Conservation (phyloP, 2,797 vertebrate genomes). For the Morelia viridis region DNA sequence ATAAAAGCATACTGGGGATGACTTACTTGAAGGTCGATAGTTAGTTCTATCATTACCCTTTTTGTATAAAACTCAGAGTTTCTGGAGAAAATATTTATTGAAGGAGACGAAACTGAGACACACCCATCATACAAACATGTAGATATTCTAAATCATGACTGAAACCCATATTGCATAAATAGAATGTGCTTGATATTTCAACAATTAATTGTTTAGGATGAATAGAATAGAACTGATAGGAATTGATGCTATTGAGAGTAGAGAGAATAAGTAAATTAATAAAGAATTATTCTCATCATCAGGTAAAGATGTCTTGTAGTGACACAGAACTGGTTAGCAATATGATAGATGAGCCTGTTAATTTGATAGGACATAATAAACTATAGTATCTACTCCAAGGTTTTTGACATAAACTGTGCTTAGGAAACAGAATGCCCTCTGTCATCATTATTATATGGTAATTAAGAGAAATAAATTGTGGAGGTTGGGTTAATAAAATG, state of each 20-base stretch:
- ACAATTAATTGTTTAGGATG: neutral
- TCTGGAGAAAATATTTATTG: neutral
- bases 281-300: neutral
- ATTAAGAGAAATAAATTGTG: neutral
- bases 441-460: neutral
- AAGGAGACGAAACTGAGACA: neutral
- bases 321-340: neutral
- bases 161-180: neutral
- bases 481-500: no score
- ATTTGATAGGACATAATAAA: conserved; percentile 7
- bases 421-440: neutral
- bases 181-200: neutral
- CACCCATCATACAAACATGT: neutral
- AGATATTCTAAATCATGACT: neutral
- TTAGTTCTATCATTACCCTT: neutral
- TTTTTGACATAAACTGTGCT: neutral
- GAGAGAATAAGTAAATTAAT: neutral
- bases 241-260: neutral
- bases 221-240: neutral
- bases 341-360: neutral
- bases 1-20: neutral
- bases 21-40: neutral
- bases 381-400: neutral
- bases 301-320: neutral
- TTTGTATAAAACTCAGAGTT: neutral